These are phyloP conservation scores for Nibea coibor DNA, from an alignment of 2,113 vertebrate genomes.

Conservation along the genomic window DNA sequence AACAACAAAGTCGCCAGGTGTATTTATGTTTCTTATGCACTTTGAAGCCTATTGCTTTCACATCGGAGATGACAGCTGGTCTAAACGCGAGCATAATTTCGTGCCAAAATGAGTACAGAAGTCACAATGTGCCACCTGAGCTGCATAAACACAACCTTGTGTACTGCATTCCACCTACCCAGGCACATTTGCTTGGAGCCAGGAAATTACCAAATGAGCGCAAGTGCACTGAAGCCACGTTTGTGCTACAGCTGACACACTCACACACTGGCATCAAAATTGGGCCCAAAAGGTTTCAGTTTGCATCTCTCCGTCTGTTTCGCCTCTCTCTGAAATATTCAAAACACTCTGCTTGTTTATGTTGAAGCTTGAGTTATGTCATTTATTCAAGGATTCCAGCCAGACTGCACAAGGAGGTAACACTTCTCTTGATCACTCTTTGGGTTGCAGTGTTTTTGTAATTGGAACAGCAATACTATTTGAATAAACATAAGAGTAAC, in stretches of 20 bases:
- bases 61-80: background rate
- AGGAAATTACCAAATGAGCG: background rate
- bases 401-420: background rate
- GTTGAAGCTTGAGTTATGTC: background rate
- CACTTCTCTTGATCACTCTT: background rate
- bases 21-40: background rate
- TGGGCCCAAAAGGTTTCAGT: background rate
- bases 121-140: background rate
- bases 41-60: background rate
- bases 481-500: background rate
- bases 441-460: background rate
- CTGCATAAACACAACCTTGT: background rate
- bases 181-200: background rate
- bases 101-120: background rate
- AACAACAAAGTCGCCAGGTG: background rate
- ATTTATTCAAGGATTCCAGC: background rate
- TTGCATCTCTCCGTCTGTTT: slow-evolving; percentile 5
- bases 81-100: background rate
- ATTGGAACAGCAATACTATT: background rate
- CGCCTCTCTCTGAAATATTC: background rate
- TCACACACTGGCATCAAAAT: background rate
- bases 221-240: background rate
- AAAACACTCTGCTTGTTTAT: background rate
- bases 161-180: background rate
- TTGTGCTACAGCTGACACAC: background rate